Evolutionary conservation across 2,888 invertebrate genomes (phyloP).

Genomic region (Orthonychiurus folsomi): DNA sequence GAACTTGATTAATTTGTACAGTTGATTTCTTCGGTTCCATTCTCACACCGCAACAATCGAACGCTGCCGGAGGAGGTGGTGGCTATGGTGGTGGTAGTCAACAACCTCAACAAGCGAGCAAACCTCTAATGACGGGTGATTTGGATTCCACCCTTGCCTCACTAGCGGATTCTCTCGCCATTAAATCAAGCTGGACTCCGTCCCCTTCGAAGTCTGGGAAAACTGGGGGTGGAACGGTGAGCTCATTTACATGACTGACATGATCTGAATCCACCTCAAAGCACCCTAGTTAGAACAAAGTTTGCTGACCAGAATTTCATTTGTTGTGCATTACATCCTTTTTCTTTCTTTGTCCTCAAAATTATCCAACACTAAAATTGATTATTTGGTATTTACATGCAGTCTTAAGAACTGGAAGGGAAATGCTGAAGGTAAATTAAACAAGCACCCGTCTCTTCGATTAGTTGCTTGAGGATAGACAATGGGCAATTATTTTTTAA

Average conservation of each 20-base stretch:
- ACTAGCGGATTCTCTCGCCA: slow-evolving; percentile 83
- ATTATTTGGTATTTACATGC: slow-evolving; percentile 1
- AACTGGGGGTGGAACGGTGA: slow-evolving; percentile 6
- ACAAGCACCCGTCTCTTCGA: not conserved
- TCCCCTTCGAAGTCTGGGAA: slow-evolving; percentile 38
- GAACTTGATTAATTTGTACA: too few relatives aligned
- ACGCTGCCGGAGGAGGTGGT: slow-evolving; percentile 31
- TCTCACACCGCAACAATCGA: slow-evolving; percentile 52
- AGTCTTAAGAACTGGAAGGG: not conserved
- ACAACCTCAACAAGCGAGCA: slow-evolving; percentile 44
- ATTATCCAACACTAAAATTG: not conserved
- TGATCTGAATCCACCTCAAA: not conserved
- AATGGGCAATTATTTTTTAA: too few relatives aligned
- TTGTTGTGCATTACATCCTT: not conserved
- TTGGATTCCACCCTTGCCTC: slow-evolving; percentile 87
- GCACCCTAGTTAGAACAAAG: too few relatives aligned
- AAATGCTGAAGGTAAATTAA: not conserved
- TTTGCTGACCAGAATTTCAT: too few relatives aligned
- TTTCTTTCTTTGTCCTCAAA: not conserved
- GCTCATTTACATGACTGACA: not conserved
- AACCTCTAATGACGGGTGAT: slow-evolving; percentile 80
- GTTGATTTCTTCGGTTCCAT: slow-evolving; percentile 67
- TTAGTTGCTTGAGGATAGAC: too few relatives aligned
- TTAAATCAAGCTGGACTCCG: slow-evolving; percentile 49
- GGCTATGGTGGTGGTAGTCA: slow-evolving; percentile 33